A percentile compares a stretch with the other conserved stretches of the same genome.
These are phyloP conservation scores for Chlorops oryzae DNA, from an alignment of 1,140 invertebrate species.

Conservation along the genomic window DNA sequence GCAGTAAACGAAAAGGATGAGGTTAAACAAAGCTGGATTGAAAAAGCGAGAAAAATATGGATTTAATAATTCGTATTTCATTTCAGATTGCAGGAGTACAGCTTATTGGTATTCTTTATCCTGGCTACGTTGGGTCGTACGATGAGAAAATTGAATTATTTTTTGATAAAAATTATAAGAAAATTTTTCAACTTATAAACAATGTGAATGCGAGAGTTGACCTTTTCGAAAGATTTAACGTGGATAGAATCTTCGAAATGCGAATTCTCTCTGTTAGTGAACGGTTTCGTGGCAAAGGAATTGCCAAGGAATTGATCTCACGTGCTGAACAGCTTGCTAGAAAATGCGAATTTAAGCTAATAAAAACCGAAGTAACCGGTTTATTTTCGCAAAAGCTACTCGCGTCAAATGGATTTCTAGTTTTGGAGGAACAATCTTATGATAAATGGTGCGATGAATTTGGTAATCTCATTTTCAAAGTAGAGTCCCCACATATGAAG, in stretches of 20 bases:
- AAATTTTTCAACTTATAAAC: slow-evolving; percentile 61
- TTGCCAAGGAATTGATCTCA: slow-evolving; percentile 63
- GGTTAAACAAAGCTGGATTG: too few species aligned
- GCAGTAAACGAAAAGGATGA: slow-evolving; percentile 54
- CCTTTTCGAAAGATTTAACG: slow-evolving; percentile 58
- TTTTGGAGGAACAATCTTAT: slow-evolving; percentile 59
- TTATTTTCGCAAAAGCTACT: slow-evolving; percentile 69
- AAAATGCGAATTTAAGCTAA: slow-evolving; percentile 63
- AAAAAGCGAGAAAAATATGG: too few species aligned
- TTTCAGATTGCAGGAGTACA: slow-evolving; percentile 60
- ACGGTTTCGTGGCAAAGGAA: slow-evolving; percentile 60
- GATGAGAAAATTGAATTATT: slow-evolving; percentile 54
- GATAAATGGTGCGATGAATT: slow-evolving; percentile 56
- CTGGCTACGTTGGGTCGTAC: slow-evolving; percentile 55
- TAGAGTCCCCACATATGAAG: slow-evolving; percentile 56
- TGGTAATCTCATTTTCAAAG: slow-evolving; percentile 53
- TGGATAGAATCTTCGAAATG: slow-evolving; percentile 69
- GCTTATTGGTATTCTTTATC: slow-evolving; percentile 57
- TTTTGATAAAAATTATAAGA: slow-evolving; percentile 58
- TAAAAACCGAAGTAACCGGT: slow-evolving; percentile 73
- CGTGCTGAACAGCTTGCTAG: slow-evolving; percentile 60
- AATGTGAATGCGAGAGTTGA: slow-evolving; percentile 56
- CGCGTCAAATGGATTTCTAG: slow-evolving; percentile 59
- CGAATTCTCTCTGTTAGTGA: slow-evolving; percentile 70
- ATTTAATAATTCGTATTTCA: too few species aligned